Conservation (phyloP, 2,113 vertebrate species). For the Mastomys coucha region DNA sequence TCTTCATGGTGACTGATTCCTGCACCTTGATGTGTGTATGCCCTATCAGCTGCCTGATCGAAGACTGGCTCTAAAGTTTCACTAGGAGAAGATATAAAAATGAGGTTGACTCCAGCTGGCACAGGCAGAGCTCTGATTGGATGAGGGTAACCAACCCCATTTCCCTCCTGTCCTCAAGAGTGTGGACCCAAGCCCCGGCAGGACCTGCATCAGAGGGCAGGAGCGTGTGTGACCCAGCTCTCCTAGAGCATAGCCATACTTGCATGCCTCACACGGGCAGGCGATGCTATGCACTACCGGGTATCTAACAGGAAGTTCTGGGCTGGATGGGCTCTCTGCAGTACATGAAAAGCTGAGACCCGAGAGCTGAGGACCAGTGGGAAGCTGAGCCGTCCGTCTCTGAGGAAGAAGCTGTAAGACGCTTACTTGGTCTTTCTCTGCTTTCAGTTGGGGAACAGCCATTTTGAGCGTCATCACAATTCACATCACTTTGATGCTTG, state of each 20-base stretch:
- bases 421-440: neutral
- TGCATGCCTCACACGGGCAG: neutral
- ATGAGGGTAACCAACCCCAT: neutral
- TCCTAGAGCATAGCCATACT: neutral
- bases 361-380: neutral
- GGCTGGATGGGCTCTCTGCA: neutral
- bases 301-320: neutral
- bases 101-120: neutral
- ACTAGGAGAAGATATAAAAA: neutral
- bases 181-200: neutral
- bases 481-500: neutral
- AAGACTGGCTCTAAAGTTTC: neutral
- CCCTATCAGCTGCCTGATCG: rapidly evolving
- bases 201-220: neutral
- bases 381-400: neutral
- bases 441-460: neutral
- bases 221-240: neutral
- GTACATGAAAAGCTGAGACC: neutral
- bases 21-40: neutral
- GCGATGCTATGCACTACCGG: neutral
- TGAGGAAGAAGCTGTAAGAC: neutral
- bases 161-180: neutral
- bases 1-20: neutral
- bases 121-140: neutral
- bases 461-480: neutral